These are phyloP conservation scores for Diadema setosum DNA, from an alignment of 35 echinoderm and acorn worm species.

Conservation along the genomic window DNA sequence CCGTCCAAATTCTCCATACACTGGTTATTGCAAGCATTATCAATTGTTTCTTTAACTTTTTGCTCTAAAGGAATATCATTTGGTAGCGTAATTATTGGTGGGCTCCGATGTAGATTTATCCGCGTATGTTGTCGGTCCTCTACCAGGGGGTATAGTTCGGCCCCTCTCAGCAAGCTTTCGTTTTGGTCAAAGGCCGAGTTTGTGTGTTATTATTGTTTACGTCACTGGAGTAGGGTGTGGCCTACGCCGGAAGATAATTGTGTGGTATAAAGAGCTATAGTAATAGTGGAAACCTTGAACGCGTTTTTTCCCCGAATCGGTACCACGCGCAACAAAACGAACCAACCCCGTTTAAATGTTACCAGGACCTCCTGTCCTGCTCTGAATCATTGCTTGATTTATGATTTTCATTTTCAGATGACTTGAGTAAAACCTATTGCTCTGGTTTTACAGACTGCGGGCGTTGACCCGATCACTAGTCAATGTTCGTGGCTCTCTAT, in stretches of 20 bases:
- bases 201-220: conserved; percentile 29
- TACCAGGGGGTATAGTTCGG: conserved; percentile 23
- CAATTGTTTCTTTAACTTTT: no score
- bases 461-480: neutral
- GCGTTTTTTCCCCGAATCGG: neutral
- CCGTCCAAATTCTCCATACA: no score
- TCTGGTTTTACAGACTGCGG: no score
- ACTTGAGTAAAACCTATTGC: neutral
- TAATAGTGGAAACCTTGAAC: neutral
- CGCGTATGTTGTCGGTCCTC: neutral
- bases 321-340: no score
- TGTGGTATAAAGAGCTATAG: neutral
- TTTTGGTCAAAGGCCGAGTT: conserved; percentile 24
- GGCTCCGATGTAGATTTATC: neutral
- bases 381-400: neutral
- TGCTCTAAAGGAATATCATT: neutral
- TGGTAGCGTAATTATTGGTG: neutral
- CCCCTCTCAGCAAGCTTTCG: neutral
- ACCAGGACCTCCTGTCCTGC: no score
- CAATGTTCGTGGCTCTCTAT: no score
- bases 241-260: conserved; percentile 7
- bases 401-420: neutral
- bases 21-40: no score
- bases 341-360: no score
- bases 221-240: conserved; percentile 22